These are phyloP conservation scores for Hydrotaea diabolus DNA, from an alignment of 2,888 invertebrate species.

Conservation along the genomic window DNA sequence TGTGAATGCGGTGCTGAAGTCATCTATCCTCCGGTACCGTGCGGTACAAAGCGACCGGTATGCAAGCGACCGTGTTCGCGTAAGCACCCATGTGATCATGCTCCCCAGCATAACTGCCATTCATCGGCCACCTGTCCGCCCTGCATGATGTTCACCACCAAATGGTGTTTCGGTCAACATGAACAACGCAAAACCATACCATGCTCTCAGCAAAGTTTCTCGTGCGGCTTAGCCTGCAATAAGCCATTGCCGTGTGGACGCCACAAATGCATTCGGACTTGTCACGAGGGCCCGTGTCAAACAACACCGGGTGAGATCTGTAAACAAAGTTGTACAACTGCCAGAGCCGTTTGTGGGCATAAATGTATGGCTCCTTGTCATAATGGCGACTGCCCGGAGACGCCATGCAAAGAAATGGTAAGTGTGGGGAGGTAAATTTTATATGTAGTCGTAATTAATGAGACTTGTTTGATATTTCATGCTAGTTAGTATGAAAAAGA, in stretches of 20 bases:
- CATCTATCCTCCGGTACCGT: slow-evolving; percentile 94
- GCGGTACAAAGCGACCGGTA: slow-evolving; percentile 92
- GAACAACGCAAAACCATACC: slow-evolving; percentile 94
- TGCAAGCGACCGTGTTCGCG: slow-evolving; percentile 90
- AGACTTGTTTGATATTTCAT: too few species aligned
- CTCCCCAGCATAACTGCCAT: slow-evolving; percentile 93
- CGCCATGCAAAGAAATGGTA: slow-evolving; percentile 87
- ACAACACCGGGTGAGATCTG: slow-evolving; percentile 85
- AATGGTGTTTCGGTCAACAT: slow-evolving; percentile 91
- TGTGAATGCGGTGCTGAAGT: slow-evolving; percentile 95
- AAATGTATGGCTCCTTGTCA: slow-evolving; percentile 93
- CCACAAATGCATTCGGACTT: slow-evolving; percentile 91
- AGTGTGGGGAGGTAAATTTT: too few species aligned
- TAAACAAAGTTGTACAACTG: slow-evolving; percentile 88
- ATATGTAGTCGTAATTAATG: too few species aligned
- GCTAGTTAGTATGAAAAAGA: too few species aligned
- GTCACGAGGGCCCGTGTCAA: slow-evolving; percentile 89
- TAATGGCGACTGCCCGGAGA: slow-evolving; percentile 86
- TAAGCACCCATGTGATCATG: slow-evolving; percentile 89
- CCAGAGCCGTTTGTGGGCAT: slow-evolving; percentile 89
- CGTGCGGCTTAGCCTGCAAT: slow-evolving; percentile 94
- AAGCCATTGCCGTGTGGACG: slow-evolving; percentile 90
- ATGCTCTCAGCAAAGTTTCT: slow-evolving; percentile 86
- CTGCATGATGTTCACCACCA: slow-evolving; percentile 92
- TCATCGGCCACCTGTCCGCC: slow-evolving; percentile 87